Base-by-base conservation (phyloP, 1,140 invertebrate genomes). In the Gonioctena quinquepunctata region DNA sequence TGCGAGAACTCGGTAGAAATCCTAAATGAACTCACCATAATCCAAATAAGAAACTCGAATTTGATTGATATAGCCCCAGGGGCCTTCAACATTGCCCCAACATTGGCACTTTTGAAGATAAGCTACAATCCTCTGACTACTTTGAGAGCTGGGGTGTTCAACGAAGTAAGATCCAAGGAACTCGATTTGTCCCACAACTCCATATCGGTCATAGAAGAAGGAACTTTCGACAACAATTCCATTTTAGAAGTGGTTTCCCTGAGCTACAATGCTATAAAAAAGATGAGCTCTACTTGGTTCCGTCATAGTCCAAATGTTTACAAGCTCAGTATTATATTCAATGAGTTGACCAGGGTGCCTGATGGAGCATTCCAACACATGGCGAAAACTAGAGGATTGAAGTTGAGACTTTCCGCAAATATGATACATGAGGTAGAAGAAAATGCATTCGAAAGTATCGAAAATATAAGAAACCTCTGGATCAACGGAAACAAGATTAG, bases 141-240 rank as follows among this genome's bases (percentile, higher is more conserved):
- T 13, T 70, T 75, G 11, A 63, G 60, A 26, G 61, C 60, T 48
- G 71, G 71, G 1, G 27, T 75, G 1, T 75, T 75, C 60, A 73
- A 75, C 28, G 23, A 62, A 2, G 61, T 75, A 8, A 56, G 49
- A 28, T 64, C 68, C 3, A 75, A 73, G 33, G 74, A 73, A 48
- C 62, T 75, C 21, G 68, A 73, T 33, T 54, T 75, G 27, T 73
- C 74, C 16, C 28, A 73, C 33, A 75, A 75, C 48, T 33, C 59
- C 13, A 72, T 75, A 25, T 49, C 59, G 1, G 26, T 49, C 3
- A 70, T 75, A 1, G 74, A 75, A 22, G 52, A 54, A 8, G 68
- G 70, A 16, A 71, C 74, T 2, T 73, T 75, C 48, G 68, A 73
- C n/a, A 73, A 75, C 65, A 73, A 73, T 61, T 68, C 74, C 0